Evolutionary conservation across 92 coral and sea anemone species (phyloP), one percentile per base, ranked within the genome.

Genomic region (Scolanthus callimorphus): DNA sequence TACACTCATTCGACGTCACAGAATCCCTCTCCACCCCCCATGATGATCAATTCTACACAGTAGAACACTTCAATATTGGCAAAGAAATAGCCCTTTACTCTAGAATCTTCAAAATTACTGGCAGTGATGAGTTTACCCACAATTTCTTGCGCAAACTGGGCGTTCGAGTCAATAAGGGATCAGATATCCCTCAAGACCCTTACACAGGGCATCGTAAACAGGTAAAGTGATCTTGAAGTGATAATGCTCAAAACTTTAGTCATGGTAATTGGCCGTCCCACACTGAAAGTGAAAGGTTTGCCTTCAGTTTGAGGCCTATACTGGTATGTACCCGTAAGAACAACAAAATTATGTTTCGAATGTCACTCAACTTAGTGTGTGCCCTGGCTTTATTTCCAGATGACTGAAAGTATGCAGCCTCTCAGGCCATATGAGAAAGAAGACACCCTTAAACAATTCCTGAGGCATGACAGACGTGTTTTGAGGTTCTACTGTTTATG

Each of bases 401-500:
- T 83, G 86, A 82, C 76, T 25, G 98, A 88, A 60, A 88, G 98
- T 38, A 92, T 92, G 98, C 98, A 92, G 55, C 98, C 96, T 11
- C 56, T 92, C 59, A 80, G 98, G 54, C 98, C 98, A 0, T 92
- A 92, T 62, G 98, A 92, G 60, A 92, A 88, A 49, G 96, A 92
- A 54, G 98, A 92, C 66, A 88, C 98, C 29, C 79, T 92, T 19
- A 88, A 80, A 47, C 98, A 92, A 81, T 92, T 92, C 55, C 80
- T 92, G 22, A 96, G 84, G 31, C 83, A 87, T 66, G 97, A 91
- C 56, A 82, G 96, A 11, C 69, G 84, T 51, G 97, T 91, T 45
- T 54, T 91, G 58, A 88, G 97, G 2, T 91, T 87, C 55, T 91
- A 64, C 64, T 91, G 97, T 70, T 29, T 91, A 55, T 91, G 97